These are phyloP conservation scores for Ormyrus labotus DNA, from an alignment of 2,888 invertebrate species.

Conservation along the genomic window DNA sequence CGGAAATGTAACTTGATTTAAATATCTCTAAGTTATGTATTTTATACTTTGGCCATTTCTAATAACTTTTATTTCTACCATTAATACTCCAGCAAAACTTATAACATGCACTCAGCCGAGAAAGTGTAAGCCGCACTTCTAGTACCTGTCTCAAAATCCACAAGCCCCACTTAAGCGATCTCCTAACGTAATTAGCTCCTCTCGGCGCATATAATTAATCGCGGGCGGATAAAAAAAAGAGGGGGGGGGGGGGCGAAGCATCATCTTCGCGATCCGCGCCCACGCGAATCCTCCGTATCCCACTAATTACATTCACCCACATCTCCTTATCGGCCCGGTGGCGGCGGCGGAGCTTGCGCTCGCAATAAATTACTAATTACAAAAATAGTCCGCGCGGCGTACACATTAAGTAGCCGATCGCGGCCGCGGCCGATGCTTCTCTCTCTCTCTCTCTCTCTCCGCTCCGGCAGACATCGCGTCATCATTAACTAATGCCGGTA, in stretches of 20 bases:
- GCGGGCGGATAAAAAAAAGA: neutral
- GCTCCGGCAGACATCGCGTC: slow-evolving; percentile 53
- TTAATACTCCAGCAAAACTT: no score
- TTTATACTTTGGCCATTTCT: no score
- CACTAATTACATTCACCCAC: slow-evolving; percentile 41
- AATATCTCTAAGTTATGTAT: no score
- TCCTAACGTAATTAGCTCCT: slow-evolving; percentile 19
- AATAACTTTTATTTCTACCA: no score
- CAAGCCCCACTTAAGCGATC: neutral
- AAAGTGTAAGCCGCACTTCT: neutral
- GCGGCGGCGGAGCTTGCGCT: neutral
- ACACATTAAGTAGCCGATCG: neutral
- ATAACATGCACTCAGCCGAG: no score
- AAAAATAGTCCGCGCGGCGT: neutral
- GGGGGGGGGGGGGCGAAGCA: neutral
- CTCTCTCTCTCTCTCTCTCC: neutral
- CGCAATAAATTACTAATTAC: slow-evolving; percentile 44
- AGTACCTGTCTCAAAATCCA: no score
- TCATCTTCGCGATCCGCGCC: neutral
- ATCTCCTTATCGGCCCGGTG: neutral
- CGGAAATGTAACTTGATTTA: no score
- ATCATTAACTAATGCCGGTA: slow-evolving; percentile 50
- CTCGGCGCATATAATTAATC: neutral
- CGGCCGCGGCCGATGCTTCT: neutral
- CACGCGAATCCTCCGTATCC: neutral